phyloP scores from a whole-genome alignment of 2,888 invertebrate species.

The Morinoia aosen region DNA sequence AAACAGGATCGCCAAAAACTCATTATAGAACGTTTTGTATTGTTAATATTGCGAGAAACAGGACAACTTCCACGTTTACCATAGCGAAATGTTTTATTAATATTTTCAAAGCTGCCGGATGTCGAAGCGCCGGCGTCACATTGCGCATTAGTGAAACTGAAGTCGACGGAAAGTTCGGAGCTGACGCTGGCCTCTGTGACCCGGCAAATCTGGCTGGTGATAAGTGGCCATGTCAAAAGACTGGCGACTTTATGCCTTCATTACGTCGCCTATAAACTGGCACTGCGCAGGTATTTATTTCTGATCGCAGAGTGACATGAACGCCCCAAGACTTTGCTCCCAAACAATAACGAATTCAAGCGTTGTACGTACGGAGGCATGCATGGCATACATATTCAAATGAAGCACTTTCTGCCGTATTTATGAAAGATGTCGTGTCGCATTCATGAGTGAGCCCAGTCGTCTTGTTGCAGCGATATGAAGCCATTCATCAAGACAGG shows the following conservation, averaged over 20 bases:
- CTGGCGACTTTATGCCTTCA: not conserved
- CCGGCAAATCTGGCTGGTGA: not conserved
- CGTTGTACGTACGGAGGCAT: not conserved
- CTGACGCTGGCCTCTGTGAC: slow-evolving; percentile 6
- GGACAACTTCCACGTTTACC: too few species aligned
- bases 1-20: too few species aligned
- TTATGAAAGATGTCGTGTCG: not conserved
- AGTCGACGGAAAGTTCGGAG: not conserved
- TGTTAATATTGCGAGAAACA: too few species aligned
- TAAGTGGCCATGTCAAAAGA: slow-evolving; percentile 32
- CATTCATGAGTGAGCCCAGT: not conserved
- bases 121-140: not conserved
- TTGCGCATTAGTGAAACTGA: slow-evolving; percentile 21
- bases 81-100: not conserved
- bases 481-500: not conserved
- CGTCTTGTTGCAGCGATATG: not conserved
- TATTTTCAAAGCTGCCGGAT: not conserved
- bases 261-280: not conserved
- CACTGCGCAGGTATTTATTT: not conserved
- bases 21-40: too few species aligned
- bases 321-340: not conserved
- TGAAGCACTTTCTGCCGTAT: not conserved
- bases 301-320: slow-evolving; percentile 12
- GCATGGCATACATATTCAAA: not conserved
- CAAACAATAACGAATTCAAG: not conserved